Evolutionary conservation across 2,888 invertebrate species (phyloP), one percentile per base, ranked within the genome.

Genomic region (Apocheima hispidaria): DNA sequence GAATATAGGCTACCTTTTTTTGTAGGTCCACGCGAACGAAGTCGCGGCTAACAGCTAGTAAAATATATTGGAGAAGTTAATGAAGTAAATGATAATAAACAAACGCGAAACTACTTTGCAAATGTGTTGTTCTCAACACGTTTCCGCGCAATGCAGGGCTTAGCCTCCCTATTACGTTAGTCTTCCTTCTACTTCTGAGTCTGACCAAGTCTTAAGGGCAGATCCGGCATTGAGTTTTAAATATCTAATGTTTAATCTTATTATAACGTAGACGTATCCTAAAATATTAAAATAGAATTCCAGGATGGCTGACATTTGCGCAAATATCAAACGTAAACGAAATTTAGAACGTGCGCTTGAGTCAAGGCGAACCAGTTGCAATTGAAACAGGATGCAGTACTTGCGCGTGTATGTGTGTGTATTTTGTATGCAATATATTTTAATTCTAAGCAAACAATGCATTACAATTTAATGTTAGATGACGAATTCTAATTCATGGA

Each of bases 361-460:
- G 28, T 51, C 51, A 51, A 51, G 51, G 51, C 51, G 16, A 51
- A 28, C 51, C n/a, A 40, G 51, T 51, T 20, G 51, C 28, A 40
- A 51, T 49, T 40, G 28, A 51, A 51, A 51, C 51, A 51, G 51
- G 51, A 51, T 51, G 40, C 51, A 58, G 51, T 14, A 44, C 44
- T 49, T 49, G 36, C 14, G n/a, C 14, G 9, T 23, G 21, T 44
- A 28, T 26, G 44, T 44, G 28, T 44, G 16, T 14, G 16, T 44
- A 14, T 44, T n/a, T 18, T 35, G 23, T 16, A 56, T 60, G 55
- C 53, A 63, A 41, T 41, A 46, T 30, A 2, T 46, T 30, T 23
- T 43, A 12, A 30, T n/a, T 30, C 46, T 46, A 5, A 33, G 30
- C 30, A 33, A 30, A 33, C 30, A 46, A 30, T 33, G 7, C 20